Percentiles rank a stretch among this genome's conserved stretches.
Conservation (phyloP, 2,888 invertebrate species). For the Rhaphigaster nebulosa region DNA sequence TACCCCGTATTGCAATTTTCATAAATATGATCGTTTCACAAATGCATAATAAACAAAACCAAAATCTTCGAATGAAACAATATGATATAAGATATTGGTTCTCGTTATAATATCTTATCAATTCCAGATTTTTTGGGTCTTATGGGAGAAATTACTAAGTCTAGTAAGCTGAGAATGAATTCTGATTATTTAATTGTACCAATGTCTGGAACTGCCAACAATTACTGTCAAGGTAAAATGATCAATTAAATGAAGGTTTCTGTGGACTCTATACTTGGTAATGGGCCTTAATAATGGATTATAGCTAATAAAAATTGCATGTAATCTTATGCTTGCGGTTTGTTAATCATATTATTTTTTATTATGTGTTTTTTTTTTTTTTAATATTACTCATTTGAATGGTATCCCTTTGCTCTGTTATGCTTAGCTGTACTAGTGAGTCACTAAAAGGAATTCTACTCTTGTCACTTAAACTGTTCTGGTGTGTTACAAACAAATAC, state of each 20-base stretch:
- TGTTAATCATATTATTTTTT: background rate
- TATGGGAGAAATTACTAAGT: background rate
- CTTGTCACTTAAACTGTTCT: background rate
- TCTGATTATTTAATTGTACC: background rate
- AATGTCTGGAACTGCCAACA: background rate
- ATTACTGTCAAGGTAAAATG: background rate
- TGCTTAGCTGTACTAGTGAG: background rate
- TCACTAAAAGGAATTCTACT: background rate
- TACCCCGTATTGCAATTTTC: background rate
- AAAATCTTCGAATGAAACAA: background rate
- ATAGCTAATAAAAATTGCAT: background rate
- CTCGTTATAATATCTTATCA: background rate
- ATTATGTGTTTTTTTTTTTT: background rate
- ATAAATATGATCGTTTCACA: background rate
- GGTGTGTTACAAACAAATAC: background rate
- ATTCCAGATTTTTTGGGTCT: slow-evolving; percentile 3
- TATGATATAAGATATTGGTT: background rate
- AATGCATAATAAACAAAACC: background rate
- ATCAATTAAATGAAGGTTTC: background rate
- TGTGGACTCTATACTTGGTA: background rate
- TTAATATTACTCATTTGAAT: background rate
- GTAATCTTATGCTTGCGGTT: background rate
- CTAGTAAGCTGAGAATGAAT: slow-evolving; percentile 10
- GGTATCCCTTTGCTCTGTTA: background rate
- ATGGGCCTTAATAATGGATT: background rate